These are phyloP conservation scores for Eciton burchellii DNA, from an alignment of 1,140 invertebrate species.

Conservation along the genomic window DNA sequence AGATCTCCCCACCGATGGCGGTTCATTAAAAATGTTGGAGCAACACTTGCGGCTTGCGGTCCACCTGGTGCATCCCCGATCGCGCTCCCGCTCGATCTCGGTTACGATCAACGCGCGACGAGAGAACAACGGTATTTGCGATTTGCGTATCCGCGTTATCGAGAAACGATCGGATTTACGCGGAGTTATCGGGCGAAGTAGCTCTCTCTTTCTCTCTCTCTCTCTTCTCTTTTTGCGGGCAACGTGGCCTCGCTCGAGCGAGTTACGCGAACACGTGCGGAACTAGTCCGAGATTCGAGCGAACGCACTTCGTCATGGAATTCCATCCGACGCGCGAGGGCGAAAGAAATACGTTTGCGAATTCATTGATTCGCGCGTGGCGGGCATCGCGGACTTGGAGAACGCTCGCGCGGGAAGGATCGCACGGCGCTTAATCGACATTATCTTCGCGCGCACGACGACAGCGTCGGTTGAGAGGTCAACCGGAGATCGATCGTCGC, in stretches of 20 bases:
- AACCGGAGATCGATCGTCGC: slow-evolving; percentile 4
- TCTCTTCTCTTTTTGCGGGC: background rate
- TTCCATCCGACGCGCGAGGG: background rate
- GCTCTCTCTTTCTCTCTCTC: too few relatives aligned
- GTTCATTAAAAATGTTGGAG: slow-evolving; percentile 66
- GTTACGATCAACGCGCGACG: too few relatives aligned
- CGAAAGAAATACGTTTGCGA: background rate
- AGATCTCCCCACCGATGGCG: slow-evolving; percentile 41
- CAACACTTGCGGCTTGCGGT: slow-evolving; percentile 57
- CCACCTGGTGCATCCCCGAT: slow-evolving; percentile 26
- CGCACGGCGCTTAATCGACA: too few relatives aligned
- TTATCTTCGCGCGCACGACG: background rate
- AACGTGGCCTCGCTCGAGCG: background rate
- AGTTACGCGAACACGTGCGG: too few relatives aligned
- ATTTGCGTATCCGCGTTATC: slow-evolving; percentile 23
- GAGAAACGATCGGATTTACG: background rate
- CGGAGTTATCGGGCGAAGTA: background rate
- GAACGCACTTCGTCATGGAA: background rate
- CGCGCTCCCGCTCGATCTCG: too few relatives aligned
- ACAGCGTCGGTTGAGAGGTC: background rate
- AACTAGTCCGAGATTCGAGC: too few relatives aligned
- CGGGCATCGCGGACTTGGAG: background rate
- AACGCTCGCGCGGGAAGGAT: background rate
- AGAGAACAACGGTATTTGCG: background rate
- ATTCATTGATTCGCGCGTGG: background rate